Evolutionary conservation across 2,888 invertebrate genomes (phyloP), one percentile per base, ranked within the genome.

Genomic region (Quadriops clusia): DNA sequence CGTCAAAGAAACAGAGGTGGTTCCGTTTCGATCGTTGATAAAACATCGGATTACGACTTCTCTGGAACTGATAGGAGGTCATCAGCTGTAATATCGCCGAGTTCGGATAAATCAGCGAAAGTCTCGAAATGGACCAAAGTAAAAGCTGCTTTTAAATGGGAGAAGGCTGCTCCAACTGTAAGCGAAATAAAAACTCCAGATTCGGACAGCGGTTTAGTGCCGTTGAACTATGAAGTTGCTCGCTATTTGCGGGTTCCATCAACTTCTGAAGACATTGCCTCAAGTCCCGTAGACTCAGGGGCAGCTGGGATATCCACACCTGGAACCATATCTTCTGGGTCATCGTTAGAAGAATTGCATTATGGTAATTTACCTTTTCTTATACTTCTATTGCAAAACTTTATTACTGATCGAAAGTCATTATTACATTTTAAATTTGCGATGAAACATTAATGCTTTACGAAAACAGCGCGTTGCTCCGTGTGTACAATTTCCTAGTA

Each of bases 101-200:
- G 11, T 28, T n/a, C 35, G 33, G 36, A 36, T 17, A 54, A 55
- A n/a, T 41, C 49, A 32, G 66, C 75, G 0, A 78, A 78, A 50
- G 73, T 80, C 27, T 85, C 86, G 0, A 87, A 87, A 52, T 89
- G 87, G 87, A 85, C 84, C 0, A 77, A 78, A 60, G 87, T 89
- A 6, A 89, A 87, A 57, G 84, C 85, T 24, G 87, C 87, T 8
- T 82, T 86, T 47, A 83, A 80, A 45, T 85, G 84, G 84, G 84
- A 85, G 51, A 77, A 77, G 44, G 82, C 82, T 0, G 60, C 58
- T 5, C 48, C 53, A 6, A 53, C 49, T 11, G 57, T 59, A 12
- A 50, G 47, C 29, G 56, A 57, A 32, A 53, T 60, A 29, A 62
- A 64, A 48, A 56, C 61, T 28, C 52, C 62, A 43, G 50, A 61